These are phyloP conservation scores for Tenthredo scrophulariae DNA, from an alignment of 2,888 invertebrate genomes.

Conservation along the genomic window DNA sequence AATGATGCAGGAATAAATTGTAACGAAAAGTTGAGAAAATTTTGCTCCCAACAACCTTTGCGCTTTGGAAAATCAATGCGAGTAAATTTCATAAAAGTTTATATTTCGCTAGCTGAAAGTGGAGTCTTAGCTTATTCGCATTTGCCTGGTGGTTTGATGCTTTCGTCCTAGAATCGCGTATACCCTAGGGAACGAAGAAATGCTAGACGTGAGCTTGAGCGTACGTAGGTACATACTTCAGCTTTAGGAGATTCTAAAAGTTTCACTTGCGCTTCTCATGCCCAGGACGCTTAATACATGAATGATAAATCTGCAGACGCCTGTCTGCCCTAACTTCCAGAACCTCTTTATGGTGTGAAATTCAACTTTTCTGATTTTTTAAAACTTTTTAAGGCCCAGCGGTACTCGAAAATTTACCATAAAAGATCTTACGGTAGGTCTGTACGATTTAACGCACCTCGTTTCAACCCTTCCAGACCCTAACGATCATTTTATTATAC, in stretches of 20 bases:
- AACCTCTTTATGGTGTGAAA: conserved; percentile 13
- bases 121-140: neutral
- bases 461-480: neutral
- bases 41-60: neutral
- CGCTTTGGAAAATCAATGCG: neutral
- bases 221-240: conserved; percentile 60
- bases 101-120: neutral
- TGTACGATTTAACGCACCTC: neutral
- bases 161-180: neutral
- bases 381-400: neutral
- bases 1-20: neutral
- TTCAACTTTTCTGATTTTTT: conserved; percentile 21
- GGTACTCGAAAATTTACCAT: neutral
- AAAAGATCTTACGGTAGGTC: neutral
- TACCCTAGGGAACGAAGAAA: conserved; percentile 69
- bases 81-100: neutral
- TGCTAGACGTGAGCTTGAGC: conserved; percentile 63
- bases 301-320: conserved; percentile 36
- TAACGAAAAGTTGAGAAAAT: neutral
- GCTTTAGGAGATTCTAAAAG: conserved; percentile 69
- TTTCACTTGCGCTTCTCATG: conserved; percentile 64
- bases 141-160: neutral
- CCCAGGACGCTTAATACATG: conserved; percentile 17
- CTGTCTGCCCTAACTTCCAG: conserved; percentile 20
- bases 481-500: neutral